Conservation (phyloP, 2,888 invertebrate genomes). For the Cantharis flavilabris region DNA sequence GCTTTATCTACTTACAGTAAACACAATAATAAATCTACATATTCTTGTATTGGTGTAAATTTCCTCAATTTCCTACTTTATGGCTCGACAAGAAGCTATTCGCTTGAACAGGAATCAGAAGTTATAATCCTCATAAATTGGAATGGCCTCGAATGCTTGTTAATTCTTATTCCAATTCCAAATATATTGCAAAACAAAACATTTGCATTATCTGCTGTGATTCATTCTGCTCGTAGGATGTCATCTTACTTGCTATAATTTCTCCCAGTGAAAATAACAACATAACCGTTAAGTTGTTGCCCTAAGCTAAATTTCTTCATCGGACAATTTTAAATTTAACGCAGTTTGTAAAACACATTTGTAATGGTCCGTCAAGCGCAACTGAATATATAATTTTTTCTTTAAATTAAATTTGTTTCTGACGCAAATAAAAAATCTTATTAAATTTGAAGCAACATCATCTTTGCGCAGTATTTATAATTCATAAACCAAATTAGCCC, state of each 20-base stretch:
- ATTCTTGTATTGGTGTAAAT: not conserved
- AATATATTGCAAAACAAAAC: not conserved
- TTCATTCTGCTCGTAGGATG: slow-evolving; percentile 10
- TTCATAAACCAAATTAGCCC: not conserved
- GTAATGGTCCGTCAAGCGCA: slow-evolving; percentile 10
- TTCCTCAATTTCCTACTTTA: not conserved
- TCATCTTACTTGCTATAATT: slow-evolving; percentile 15
- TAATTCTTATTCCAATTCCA: not conserved
- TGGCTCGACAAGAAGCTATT: not conserved
- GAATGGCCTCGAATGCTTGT: not conserved
- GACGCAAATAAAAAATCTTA: not conserved
- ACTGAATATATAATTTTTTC: not conserved
- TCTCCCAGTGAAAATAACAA: slow-evolving; percentile 28
- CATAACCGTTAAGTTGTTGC: slow-evolving; percentile 21
- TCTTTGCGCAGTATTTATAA: not conserved
- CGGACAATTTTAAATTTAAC: slow-evolving; percentile 8
- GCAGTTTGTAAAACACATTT: slow-evolving; percentile 11
- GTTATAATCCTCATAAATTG: not conserved
- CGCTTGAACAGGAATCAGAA: not conserved
- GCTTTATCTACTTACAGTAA: not conserved
- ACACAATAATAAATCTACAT: not conserved
- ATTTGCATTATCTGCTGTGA: slow-evolving; percentile 3
- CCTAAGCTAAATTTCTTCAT: slow-evolving; percentile 19
- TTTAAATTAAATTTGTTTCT: not conserved
- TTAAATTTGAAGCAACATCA: not conserved